These are phyloP conservation scores for Corynorhinus townsendii DNA, from an alignment of 2,113 vertebrate genomes.

Conservation along the genomic window DNA sequence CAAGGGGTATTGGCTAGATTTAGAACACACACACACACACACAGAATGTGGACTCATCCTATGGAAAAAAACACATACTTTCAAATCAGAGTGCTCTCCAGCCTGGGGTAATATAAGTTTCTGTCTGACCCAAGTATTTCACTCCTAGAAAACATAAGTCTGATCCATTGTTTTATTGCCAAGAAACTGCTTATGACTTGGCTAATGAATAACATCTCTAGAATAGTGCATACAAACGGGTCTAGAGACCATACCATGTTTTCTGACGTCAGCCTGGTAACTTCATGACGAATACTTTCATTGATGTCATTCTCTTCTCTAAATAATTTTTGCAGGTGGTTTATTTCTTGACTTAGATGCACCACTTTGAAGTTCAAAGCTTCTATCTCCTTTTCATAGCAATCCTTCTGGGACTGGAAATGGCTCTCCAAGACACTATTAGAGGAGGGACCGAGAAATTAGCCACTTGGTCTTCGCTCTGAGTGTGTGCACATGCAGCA, in stretches of 20 bases:
- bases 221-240: fast-evolving
- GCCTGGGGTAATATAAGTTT: background rate
- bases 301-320: slow-evolving; percentile 91
- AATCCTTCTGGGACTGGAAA: slow-evolving; percentile 89
- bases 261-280: slow-evolving; percentile 89
- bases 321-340: slow-evolving; percentile 90
- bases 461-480: background rate
- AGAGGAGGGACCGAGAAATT: background rate
- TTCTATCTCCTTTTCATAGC: slow-evolving; percentile 88
- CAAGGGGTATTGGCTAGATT: background rate
- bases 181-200: background rate
- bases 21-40: background rate
- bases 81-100: background rate
- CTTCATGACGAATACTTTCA: slow-evolving; percentile 88
- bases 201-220: background rate
- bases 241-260: slow-evolving; percentile 87
- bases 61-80: background rate
- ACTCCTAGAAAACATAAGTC: background rate
- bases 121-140: background rate
- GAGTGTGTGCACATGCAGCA: fast-evolving
- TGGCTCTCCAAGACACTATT: slow-evolving; percentile 90
- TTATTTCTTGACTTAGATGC: slow-evolving; percentile 92
- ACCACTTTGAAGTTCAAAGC: slow-evolving; percentile 88
- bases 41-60: background rate
- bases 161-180: background rate